phyloP scores from a whole-genome alignment of 2,888 invertebrate species.

The Philaethria dido region DNA sequence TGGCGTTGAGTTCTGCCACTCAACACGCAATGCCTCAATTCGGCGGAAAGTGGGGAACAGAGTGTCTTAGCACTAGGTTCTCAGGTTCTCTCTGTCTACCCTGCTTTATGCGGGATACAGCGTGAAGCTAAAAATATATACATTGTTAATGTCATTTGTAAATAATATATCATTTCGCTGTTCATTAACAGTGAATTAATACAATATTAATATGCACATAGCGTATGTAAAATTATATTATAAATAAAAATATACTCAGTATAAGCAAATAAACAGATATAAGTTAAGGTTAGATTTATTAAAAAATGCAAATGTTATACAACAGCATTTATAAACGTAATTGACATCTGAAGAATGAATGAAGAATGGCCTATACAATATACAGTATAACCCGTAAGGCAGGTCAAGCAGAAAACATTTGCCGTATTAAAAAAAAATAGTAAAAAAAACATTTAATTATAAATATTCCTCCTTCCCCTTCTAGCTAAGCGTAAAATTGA shows the following conservation, averaged over 20 bases:
- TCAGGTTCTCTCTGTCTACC: too few species aligned
- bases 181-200: too few species aligned
- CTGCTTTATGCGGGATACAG: too few species aligned
- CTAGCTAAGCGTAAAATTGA: slow-evolving; percentile 21
- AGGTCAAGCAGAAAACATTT: slow-evolving; percentile 16
- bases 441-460: slow-evolving; percentile 17
- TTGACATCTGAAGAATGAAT: slow-evolving; percentile 1
- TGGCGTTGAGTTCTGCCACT: too few species aligned
- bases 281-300: background rate
- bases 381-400: background rate
- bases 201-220: too few species aligned
- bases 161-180: too few species aligned
- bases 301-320: slow-evolving; percentile 6
- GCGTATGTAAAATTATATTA: background rate
- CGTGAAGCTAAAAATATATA: too few species aligned
- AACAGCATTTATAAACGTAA: slow-evolving; percentile 13
- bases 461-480: slow-evolving; percentile 22
- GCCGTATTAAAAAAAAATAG: slow-evolving; percentile 11
- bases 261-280: background rate
- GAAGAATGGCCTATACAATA: slow-evolving; percentile 5
- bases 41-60: too few species aligned
- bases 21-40: too few species aligned
- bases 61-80: too few species aligned
- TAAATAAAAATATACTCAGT: background rate
- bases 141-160: too few species aligned